These are phyloP conservation scores for Brevimyrus niger DNA, from an alignment of 2,113 vertebrate genomes.

Conservation along the genomic window DNA sequence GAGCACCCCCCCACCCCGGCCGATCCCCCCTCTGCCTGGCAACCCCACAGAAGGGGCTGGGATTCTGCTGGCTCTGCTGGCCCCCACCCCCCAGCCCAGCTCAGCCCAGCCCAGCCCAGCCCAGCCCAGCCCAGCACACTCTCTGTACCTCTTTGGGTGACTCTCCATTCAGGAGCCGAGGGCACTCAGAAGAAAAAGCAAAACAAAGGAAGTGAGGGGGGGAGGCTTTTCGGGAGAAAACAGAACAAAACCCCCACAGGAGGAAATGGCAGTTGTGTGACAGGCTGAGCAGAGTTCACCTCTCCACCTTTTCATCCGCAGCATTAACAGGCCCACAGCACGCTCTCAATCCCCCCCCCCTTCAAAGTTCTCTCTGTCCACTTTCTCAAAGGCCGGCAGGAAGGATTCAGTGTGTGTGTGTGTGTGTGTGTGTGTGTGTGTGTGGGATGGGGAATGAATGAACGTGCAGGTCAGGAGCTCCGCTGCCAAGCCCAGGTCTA, in stretches of 20 bases:
- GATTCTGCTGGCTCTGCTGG: background rate
- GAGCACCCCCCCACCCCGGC: background rate
- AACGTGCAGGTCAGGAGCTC: background rate
- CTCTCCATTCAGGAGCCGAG: slow-evolving; percentile 14
- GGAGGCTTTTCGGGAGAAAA: background rate
- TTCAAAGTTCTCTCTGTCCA: background rate
- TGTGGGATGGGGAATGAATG: background rate
- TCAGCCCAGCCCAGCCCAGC: background rate
- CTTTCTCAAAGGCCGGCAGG: background rate
- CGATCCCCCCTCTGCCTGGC: background rate
- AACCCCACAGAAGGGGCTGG: slow-evolving; percentile 9
- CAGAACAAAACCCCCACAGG: slow-evolving; percentile 1
- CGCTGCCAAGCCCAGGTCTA: background rate
- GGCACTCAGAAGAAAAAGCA: slow-evolving; percentile 8
- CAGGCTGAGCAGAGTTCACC: slow-evolving; percentile 33
- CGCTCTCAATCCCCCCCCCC: background rate
- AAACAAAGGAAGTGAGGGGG: background rate
- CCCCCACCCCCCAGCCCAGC: background rate
- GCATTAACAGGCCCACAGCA: slow-evolving; percentile 32
- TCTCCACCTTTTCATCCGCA: slow-evolving; percentile 28
- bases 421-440: background rate
- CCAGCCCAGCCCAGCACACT: background rate
- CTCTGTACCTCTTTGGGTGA: slow-evolving; percentile 6
- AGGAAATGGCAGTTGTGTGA: slow-evolving; percentile 6
- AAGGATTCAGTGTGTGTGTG: background rate